Evolutionary conservation across 2,888 invertebrate genomes (phyloP), one percentile per base, ranked within the genome.

Genomic region (Trichogramma dendrolimi): DNA sequence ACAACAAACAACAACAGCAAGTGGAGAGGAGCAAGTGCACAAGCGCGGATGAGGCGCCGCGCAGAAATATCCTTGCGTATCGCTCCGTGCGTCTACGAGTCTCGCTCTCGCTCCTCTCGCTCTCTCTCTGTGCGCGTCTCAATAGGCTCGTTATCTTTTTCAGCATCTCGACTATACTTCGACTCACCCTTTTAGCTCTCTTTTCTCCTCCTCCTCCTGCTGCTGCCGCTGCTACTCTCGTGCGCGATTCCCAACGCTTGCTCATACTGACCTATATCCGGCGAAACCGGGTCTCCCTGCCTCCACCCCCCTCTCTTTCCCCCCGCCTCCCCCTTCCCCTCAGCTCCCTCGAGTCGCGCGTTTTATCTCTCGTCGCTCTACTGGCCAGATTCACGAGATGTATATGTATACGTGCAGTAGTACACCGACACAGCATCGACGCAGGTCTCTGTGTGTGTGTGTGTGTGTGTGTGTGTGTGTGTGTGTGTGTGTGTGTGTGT

Each of bases 201-300:
- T 51, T 41, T 42, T 63, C 60, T 11, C 5, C 46, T 11, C 11
- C 59, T 14, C 5, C 4, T 39, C 58, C 40, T 63, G 61, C 38
- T 38, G 27, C 57, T 44, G 39, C 6, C 68, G 71, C 73, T 73
- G 73, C 73, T 74, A 73, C 75, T 72, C 76, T 75, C 72, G 73
- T 74, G 73, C 72, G 70, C 72, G 27, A 27, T 27, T 27, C 27
- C 27, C 27, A 27, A 27, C 27, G 70, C 74, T 77, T 76, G 73
- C 73, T 75, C 14, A 56, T 73, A 78, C 77, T 77, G 77, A 77
- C 77, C 77, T 78, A 78, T 77, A 77, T 78, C 77, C 73, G 69
- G 66, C 70, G 70, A 72, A 75, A 76, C 74, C 76, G 73, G 76
- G 76, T 77, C 71, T 74, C 71, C 69, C 39, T 51, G 11, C 6